Evolutionary conservation across 2,113 vertebrate species (phyloP).

Genomic region (Bufo bufo): DNA sequence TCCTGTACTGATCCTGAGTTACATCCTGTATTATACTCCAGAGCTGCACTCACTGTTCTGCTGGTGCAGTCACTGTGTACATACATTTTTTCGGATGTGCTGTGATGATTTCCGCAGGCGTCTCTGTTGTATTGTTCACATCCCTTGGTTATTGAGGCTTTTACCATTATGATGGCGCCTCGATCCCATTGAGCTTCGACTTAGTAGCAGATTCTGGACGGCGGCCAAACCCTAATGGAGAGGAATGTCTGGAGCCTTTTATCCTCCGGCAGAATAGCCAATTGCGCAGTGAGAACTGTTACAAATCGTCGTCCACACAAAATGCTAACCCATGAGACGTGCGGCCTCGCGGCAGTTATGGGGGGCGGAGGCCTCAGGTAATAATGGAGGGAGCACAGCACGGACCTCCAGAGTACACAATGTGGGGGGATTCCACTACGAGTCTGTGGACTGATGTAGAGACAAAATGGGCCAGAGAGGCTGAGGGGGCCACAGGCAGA

Average conservation of each 20-base stretch:
- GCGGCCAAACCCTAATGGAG: slow-evolving; percentile 31
- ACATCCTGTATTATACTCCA: too few relatives aligned
- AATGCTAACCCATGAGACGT: not conserved
- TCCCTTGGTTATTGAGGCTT: not conserved
- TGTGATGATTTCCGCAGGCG: not conserved
- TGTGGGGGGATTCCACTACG: not conserved
- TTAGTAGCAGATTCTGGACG: not conserved
- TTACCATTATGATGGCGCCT: not conserved
- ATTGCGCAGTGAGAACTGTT: not conserved
- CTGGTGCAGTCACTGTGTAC: too few relatives aligned
- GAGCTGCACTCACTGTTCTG: too few relatives aligned
- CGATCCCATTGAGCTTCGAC: not conserved
- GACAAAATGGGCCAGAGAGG: not conserved
- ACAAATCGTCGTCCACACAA: not conserved
- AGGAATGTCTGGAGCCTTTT: slow-evolving; percentile 11
- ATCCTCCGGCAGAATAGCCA: slow-evolving; percentile 25
- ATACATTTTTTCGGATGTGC: too few relatives aligned
- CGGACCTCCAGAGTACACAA: not conserved
- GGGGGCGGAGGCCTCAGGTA: not conserved
- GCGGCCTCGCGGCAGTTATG: not conserved
- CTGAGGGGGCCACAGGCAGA: too few relatives aligned
- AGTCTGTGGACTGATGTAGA: not conserved
- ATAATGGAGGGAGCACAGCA: not conserved
- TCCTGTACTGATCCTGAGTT: too few relatives aligned
- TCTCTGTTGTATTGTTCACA: not conserved